phyloP scores from a whole-genome alignment of 2,888 invertebrate species.

The Lasioglossum calceatum region DNA sequence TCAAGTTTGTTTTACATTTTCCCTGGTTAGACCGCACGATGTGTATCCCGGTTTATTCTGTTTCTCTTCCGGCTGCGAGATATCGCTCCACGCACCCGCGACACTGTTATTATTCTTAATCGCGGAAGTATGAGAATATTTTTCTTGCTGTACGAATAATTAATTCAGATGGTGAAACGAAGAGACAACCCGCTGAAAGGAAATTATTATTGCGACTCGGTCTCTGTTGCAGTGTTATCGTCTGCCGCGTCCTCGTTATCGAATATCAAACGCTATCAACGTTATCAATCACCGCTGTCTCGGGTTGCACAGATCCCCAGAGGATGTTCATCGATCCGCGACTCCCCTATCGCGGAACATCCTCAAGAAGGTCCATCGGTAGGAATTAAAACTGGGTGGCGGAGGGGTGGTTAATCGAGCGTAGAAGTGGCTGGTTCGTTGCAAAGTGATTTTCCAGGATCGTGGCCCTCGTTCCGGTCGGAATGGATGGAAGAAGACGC shows the following conservation, averaged over 20 bases:
- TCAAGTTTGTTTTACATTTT: slow-evolving; percentile 7
- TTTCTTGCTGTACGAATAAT: not conserved
- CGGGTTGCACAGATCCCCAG: slow-evolving; percentile 30
- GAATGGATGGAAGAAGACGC: slow-evolving; percentile 45
- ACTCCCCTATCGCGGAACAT: slow-evolving; percentile 27
- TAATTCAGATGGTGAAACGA: not conserved
- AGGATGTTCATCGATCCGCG: slow-evolving; percentile 36
- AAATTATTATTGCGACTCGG: not conserved
- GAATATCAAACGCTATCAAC: slow-evolving; percentile 1
- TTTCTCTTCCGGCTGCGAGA: not conserved
- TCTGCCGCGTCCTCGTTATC: not conserved
- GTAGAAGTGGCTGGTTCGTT: slow-evolving; percentile 60
- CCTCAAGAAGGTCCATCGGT: slow-evolving; percentile 43
- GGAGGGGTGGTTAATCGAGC: slow-evolving; percentile 54
- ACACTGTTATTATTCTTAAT: not conserved
- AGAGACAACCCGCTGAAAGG: not conserved
- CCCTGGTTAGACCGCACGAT: slow-evolving; percentile 9
- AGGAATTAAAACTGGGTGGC: slow-evolving; percentile 54
- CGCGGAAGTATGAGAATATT: not conserved
- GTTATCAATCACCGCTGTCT: slow-evolving; percentile 50
- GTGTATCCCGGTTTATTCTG: not conserved
- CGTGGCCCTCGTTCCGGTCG: not conserved
- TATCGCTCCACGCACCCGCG: not conserved
- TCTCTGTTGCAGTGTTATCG: not conserved
- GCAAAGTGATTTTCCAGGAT: slow-evolving; percentile 64